Base-by-base conservation (phyloP, 2,113 vertebrate species). In the Thinocorus orbignyianus region DNA sequence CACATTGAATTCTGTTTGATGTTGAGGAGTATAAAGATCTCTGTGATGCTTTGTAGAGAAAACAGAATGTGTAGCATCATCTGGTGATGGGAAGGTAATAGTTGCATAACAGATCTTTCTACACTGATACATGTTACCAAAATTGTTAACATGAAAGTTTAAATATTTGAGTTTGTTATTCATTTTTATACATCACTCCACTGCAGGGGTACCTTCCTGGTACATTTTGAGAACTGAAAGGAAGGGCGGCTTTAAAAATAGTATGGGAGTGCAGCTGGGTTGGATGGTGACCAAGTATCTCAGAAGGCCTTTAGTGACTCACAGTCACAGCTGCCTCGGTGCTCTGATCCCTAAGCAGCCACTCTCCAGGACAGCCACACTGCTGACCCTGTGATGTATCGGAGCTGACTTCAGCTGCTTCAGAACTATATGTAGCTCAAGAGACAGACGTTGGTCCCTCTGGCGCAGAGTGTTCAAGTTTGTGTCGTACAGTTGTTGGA, bases 171-270 rank as follows among this genome's bases (percentile, higher is more conserved):
- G 30, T 57, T 87, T 77, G 13, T 72, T 80, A 39, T 39, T 86
- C 7, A 1, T 42, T 39, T 77, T 85, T 77, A 33, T 80, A 22
- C 41, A 62, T 11, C 6, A 6, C 26, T 74, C 30, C 8, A 19
- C 39, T 84, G 57, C 91, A 79, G 72, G 35, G 35, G 4, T 54
- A 55, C 65, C 77, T 89, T 70, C 37, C 48, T 51, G 55, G 30
- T 71, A 13, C 39, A 15, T 60, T 74, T 30, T 33, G 30, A 86
- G 60, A 88, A 55, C 8, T 39, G n/a, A 54, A 95, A 78, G 60
- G 76, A 85, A 69, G 58, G 39, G 46, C 35, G 66, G 55, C 72
- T 96, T 97, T 90, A 92, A 94, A 93, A 86, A 68, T 52, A 57
- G 48, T 55, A 11, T 93, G 64, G 39, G 64, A 91, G 77, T 44